Evolutionary conservation across 2,113 vertebrate genomes (phyloP).

Genomic region (Silurus asotus): DNA sequence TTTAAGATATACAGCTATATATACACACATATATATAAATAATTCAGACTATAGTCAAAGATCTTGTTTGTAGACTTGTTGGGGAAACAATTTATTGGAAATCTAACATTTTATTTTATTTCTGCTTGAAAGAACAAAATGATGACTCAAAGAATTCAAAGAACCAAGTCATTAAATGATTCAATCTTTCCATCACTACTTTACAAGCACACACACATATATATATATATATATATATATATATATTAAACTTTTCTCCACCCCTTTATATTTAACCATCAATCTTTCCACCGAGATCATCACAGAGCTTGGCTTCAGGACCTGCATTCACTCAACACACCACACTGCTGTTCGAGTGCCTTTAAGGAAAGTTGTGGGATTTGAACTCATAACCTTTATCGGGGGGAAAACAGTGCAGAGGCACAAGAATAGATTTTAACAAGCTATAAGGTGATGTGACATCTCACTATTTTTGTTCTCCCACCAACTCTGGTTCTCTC

Average conservation of each 20-base stretch:
- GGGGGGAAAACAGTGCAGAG: background rate
- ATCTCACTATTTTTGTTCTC: constrained; percentile 12
- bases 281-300: background rate
- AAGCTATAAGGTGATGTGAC: constrained; percentile 1
- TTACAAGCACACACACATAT: too few relatives aligned
- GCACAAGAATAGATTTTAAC: constrained; percentile 5
- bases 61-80: too few relatives aligned
- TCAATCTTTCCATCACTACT: too few relatives aligned
- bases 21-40: too few relatives aligned
- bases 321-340: background rate
- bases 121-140: too few relatives aligned
- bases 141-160: too few relatives aligned
- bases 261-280: background rate
- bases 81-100: too few relatives aligned
- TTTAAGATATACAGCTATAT: too few relatives aligned
- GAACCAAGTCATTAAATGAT: too few relatives aligned
- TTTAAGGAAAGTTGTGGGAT: background rate
- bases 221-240: too few relatives aligned
- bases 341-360: background rate
- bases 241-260: background rate
- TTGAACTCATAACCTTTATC: background rate
- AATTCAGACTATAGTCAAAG: too few relatives aligned
- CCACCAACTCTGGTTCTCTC: background rate
- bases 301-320: background rate
- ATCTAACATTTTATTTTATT: too few relatives aligned